Base-by-base conservation (phyloP, 2,797 vertebrate species). In the Pseudomugil gertrudae region DNA sequence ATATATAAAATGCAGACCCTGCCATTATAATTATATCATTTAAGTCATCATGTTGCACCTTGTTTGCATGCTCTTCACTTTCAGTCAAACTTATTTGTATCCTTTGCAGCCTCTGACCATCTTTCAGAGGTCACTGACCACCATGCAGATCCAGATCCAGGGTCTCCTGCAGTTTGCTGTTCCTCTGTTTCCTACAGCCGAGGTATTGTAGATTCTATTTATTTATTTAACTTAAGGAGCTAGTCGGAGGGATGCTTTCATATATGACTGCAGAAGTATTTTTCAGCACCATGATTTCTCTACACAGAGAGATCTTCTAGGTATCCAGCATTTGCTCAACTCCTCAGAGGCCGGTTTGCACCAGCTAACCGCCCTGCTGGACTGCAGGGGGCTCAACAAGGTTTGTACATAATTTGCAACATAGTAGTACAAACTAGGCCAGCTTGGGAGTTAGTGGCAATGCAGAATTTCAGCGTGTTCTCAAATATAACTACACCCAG, bases 321-420 rank as follows among this genome's bases (percentile, higher is more conserved):
- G 92, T 2, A 95, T 96, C 80, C 97, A 99, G 89, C 87, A 91
- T 67, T 74, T 98, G 79, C 91, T 99, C 66, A 99, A 98, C 90
- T 90, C 93, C 10, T 97, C 97, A 0, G 98, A 99, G 90, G 92
- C 93, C 66, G 92, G 94, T 75, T 93, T 99, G 55, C 98, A 99
- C 89, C 97, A 98, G 90, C 93, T 99, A 59, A 99, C 95, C 0
- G 97, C 97, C 74, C 87, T 99, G 92, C 83, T 99, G 89, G 96
- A 99, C 90, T 99, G 97, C 93, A 93, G 96, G 57, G 96, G 96
- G 48, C 94, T 99, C 70, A 96, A 99, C 90, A 98, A 98, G 96
- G 98, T 98, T 85, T 0, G 82, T 79, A 66, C 57, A 32, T 78
- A 72, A 81, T 78, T 85, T 75, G 62, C 61, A 54, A 48, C 74